Evolutionary conservation across 2,797 vertebrate species (phyloP).

Genomic region (Pampus argenteus): DNA sequence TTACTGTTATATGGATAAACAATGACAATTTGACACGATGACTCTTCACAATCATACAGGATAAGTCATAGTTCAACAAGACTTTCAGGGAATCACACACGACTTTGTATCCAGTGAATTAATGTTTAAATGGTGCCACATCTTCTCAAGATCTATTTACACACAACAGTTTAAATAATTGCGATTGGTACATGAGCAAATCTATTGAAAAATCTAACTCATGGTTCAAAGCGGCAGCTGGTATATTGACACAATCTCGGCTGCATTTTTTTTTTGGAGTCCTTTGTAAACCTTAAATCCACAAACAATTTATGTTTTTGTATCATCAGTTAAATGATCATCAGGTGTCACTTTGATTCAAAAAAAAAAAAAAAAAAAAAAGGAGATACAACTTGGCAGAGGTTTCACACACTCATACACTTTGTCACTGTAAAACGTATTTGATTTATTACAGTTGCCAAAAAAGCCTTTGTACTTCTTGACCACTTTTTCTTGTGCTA

Average conservation of each 20-base stretch:
- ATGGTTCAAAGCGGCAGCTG: slow-evolving; percentile 28
- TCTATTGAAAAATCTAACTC: slow-evolving; percentile 12
- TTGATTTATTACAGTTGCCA: slow-evolving; percentile 63
- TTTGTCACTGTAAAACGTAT: slow-evolving; percentile 61
- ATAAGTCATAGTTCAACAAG: slow-evolving; percentile 19
- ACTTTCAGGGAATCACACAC: slow-evolving; percentile 49
- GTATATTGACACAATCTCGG: slow-evolving; percentile 9
- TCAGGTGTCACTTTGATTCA: slow-evolving; percentile 56
- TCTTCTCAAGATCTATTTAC: not conserved
- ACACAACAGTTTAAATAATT: not conserved
- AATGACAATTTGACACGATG: slow-evolving; percentile 20
- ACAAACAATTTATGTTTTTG: slow-evolving; percentile 28
- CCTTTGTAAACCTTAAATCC: slow-evolving; percentile 1
- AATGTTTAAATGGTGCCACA: not conserved
- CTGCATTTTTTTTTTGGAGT: slow-evolving; percentile 3
- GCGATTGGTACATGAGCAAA: slow-evolving; percentile 17
- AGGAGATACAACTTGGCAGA: slow-evolving; percentile 29
- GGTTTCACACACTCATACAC: slow-evolving; percentile 52
- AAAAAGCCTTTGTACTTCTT: slow-evolving; percentile 59
- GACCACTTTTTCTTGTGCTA: slow-evolving; percentile 53
- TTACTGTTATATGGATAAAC: slow-evolving; percentile 28
- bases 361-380: slow-evolving; percentile 47
- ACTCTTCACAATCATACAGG: not conserved
- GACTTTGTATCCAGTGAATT: not conserved
- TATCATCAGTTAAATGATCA: slow-evolving; percentile 54